Conservation (phyloP, 2,113 vertebrate genomes). For the Heterochromis multidens region DNA sequence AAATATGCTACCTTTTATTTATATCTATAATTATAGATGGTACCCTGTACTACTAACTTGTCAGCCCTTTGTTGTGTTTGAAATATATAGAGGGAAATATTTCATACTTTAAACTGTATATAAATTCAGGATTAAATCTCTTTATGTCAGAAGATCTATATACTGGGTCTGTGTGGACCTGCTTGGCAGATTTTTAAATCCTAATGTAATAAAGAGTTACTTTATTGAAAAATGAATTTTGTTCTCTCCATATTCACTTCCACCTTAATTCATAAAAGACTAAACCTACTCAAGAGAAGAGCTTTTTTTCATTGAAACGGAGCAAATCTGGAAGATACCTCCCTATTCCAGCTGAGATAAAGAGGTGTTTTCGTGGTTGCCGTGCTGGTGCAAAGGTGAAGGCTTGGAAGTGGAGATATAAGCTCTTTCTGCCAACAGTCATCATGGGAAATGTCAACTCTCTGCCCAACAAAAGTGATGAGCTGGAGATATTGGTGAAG, state of each 20-base stretch:
- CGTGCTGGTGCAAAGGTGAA: too few species aligned
- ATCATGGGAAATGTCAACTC: too few species aligned
- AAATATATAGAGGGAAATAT: constrained; percentile 11
- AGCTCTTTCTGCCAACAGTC: too few species aligned
- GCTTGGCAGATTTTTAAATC: constrained; percentile 41
- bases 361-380: too few species aligned
- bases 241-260: neutral
- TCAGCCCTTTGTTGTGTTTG: neutral
- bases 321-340: too few species aligned
- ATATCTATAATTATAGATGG: neutral
- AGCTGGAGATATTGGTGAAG: too few species aligned
- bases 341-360: too few species aligned
- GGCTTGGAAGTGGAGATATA: too few species aligned
- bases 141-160: constrained; percentile 29
- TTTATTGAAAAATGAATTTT: constrained; percentile 21
- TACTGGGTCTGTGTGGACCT: constrained; percentile 1
- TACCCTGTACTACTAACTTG: constrained; percentile 6
- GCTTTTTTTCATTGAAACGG: too few species aligned
- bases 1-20: constrained; percentile 15
- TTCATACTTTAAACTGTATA: constrained; percentile 15
- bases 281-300: too few species aligned
- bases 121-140: constrained; percentile 16
- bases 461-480: too few species aligned
- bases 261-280: neutral
- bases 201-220: constrained; percentile 53